These are phyloP conservation scores for Periparus ater DNA, from an alignment of 2,797 vertebrate genomes.

Conservation along the genomic window DNA sequence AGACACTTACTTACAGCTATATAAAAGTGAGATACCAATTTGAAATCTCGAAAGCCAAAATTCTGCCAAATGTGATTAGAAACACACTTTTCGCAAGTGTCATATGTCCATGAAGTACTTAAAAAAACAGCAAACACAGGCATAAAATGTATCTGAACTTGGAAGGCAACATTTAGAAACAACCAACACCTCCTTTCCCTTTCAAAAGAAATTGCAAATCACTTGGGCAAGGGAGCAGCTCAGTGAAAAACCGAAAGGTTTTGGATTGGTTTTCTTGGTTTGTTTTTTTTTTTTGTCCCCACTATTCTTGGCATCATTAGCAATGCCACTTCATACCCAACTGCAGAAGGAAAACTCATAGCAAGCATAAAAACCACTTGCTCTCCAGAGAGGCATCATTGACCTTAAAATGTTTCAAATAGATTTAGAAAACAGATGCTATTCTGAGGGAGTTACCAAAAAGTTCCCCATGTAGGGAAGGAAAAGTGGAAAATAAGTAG, in stretches of 20 bases:
- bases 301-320: background rate
- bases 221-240: background rate
- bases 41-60: background rate
- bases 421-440: background rate
- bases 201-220: background rate
- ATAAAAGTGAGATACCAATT: background rate
- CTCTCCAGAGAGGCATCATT: background rate
- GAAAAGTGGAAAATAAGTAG: background rate
- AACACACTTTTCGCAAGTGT: background rate
- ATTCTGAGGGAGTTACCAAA: background rate
- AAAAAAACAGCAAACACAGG: background rate
- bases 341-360: background rate
- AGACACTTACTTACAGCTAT: background rate
- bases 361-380: background rate
- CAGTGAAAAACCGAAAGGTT: background rate
- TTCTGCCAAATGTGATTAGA: background rate
- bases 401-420: background rate
- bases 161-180: conserved; percentile 5
- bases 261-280: background rate
- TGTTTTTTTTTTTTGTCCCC: rapidly evolving
- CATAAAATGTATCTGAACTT: background rate
- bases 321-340: background rate
- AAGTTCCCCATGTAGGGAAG: background rate
- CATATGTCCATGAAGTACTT: background rate
- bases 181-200: background rate